phyloP scores from a whole-genome alignment of 2,797 vertebrate genomes.

The Phoxinus dragarum region DNA sequence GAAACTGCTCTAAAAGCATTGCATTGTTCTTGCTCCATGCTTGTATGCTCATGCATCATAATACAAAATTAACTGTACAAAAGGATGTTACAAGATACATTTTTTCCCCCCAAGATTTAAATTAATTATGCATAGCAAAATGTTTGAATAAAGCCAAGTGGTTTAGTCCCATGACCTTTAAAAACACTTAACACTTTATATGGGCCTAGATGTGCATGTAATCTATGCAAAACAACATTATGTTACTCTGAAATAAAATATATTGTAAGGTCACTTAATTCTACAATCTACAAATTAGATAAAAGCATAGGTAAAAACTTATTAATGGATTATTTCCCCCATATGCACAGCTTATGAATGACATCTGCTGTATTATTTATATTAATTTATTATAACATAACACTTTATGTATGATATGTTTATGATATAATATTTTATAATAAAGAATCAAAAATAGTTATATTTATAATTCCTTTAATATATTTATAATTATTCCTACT shows the following conservation, averaged over 20 bases:
- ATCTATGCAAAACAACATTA: neutral
- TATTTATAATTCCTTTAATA: neutral
- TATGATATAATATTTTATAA: neutral
- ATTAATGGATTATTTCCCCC: neutral
- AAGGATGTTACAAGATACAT: neutral
- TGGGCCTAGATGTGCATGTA: too few relatives aligned
- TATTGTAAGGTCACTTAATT: neutral
- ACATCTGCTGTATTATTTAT: neutral
- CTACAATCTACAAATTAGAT: neutral
- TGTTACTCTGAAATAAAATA: neutral
- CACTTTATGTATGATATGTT: neutral
- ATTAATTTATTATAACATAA: neutral
- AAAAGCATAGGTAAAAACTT: neutral
- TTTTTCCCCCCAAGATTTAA: neutral
- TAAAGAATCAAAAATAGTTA: neutral
- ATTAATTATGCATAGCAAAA: neutral
- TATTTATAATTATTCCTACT: neutral
- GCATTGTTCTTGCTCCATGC: neutral
- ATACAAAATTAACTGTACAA: neutral
- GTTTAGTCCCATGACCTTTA: neutral
- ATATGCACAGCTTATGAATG: neutral
- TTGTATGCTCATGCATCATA: neutral
- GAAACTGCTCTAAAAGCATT: slow-evolving; percentile 13
- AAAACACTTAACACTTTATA: neutral
- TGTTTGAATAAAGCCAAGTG: neutral